phyloP scores from a whole-genome alignment of 2,113 vertebrate genomes.

The Dendropsophus ebraccatus region DNA sequence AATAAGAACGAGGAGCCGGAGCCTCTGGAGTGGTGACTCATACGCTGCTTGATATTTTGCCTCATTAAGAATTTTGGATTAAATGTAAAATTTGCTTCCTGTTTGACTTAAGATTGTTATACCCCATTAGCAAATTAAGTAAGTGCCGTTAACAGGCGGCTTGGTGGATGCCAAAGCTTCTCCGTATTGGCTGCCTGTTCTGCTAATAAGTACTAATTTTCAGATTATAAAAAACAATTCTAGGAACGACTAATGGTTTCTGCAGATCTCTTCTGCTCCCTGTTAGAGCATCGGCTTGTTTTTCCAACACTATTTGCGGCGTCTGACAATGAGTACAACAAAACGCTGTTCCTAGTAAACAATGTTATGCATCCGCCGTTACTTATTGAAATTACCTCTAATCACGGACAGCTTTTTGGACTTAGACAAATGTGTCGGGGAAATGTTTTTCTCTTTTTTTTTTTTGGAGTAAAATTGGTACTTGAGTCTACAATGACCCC shows the following conservation, averaged over 20 bases:
- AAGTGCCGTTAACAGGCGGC: constrained; percentile 51
- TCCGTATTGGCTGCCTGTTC: background rate
- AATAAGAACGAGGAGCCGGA: background rate
- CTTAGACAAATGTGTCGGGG: background rate
- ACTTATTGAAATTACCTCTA: constrained; percentile 17
- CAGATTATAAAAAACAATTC: constrained; percentile 45
- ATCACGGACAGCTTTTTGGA: constrained; percentile 3
- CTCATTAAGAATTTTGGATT: constrained; percentile 37
- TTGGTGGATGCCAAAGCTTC: constrained; percentile 30
- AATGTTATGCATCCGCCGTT: background rate
- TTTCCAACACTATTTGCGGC: background rate
- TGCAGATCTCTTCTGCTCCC: constrained; percentile 22
- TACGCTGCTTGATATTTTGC: constrained; percentile 33
- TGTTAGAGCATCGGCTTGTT: background rate
- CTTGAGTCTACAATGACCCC: too few species aligned
- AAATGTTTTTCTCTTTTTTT: background rate
- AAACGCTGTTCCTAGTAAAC: constrained; percentile 19
- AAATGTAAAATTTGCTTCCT: constrained; percentile 42
- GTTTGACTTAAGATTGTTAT: constrained; percentile 38
- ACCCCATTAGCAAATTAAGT: constrained; percentile 54
- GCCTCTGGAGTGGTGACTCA: constrained; percentile 43
- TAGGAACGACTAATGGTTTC: constrained; percentile 35
- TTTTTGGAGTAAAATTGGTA: too few species aligned
- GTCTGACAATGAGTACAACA: background rate
- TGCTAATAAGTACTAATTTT: constrained; percentile 43